A percentile compares a stretch with the other conserved stretches of the same genome.
Evolutionary conservation across 2,888 invertebrate species (phyloP).

Genomic region (Polydrusus cervinus): DNA sequence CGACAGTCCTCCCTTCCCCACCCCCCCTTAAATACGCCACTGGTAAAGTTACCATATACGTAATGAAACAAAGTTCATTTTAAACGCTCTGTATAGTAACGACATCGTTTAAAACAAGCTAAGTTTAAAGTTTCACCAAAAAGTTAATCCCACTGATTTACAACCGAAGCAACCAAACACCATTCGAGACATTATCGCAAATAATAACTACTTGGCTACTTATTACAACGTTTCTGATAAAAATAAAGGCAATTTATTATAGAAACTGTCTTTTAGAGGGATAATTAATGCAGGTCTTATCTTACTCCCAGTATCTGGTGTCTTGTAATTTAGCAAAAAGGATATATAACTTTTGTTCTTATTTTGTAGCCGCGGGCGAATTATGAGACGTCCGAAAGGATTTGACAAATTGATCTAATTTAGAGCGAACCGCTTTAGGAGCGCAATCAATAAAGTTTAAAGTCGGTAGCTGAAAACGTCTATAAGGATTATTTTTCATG

Average conservation of each 20-base stretch:
- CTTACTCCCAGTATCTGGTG: constrained; percentile 59
- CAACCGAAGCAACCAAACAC: constrained; percentile 49
- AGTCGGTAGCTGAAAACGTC: constrained; percentile 33
- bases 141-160: constrained; percentile 41
- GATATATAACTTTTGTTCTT: constrained; percentile 61
- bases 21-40: too few relatives aligned
- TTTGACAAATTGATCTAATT: constrained; percentile 66
- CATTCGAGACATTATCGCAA: constrained; percentile 47
- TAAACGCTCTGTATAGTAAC: too few relatives aligned
- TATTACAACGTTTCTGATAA: constrained; percentile 51
- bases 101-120: too few relatives aligned
- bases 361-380: constrained; percentile 59
- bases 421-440: constrained; percentile 51
- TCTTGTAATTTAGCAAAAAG: constrained; percentile 61
- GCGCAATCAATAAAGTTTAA: constrained; percentile 45
- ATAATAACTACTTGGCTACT: constrained; percentile 48
- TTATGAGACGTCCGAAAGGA: constrained; percentile 62
- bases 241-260: constrained; percentile 54
- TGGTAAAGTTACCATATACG: too few relatives aligned
- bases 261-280: constrained; percentile 50
- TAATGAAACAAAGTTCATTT: too few relatives aligned
- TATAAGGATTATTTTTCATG: constrained; percentile 23
- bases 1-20: too few relatives aligned
- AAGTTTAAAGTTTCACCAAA: constrained; percentile 28
- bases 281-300: constrained; percentile 59